A percentile compares a stretch with the other conserved stretches of the same genome.
phyloP scores from a whole-genome alignment of 2,797 vertebrate genomes.

The Carduelis carduelis region DNA sequence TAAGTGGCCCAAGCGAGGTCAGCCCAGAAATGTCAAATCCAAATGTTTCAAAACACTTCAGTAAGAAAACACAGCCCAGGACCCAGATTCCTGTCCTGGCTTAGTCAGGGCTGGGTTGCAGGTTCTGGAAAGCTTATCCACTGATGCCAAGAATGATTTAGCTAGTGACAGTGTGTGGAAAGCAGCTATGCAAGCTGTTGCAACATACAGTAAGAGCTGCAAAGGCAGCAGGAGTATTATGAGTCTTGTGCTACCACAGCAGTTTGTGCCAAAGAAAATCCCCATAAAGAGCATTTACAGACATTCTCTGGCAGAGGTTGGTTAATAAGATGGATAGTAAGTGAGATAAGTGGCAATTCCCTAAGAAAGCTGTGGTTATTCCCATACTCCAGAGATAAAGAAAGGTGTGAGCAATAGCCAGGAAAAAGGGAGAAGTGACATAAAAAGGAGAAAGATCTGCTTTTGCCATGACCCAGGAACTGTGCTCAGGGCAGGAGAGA shows the following conservation, averaged over 20 bases:
- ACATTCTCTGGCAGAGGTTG: neutral
- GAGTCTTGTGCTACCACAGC: neutral
- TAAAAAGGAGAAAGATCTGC: neutral
- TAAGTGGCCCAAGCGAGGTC: neutral
- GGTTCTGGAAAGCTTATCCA: neutral
- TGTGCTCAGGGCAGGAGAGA: neutral
- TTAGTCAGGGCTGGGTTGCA: neutral
- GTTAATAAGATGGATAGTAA: neutral
- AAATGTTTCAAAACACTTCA: neutral
- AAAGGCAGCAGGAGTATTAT: neutral
- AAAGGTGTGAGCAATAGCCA: neutral
- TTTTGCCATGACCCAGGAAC: neutral
- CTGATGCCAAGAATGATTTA: conserved; percentile 25
- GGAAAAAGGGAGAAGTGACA: neutral
- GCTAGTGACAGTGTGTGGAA: neutral
- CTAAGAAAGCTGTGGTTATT: neutral
- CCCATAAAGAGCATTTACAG: neutral
- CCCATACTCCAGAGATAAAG: neutral
- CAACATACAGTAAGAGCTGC: neutral
- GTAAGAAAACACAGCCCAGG: neutral
- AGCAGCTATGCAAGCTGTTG: neutral
- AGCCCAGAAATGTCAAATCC: neutral
- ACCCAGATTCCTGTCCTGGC: neutral
- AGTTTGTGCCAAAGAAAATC: neutral
- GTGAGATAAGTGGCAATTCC: neutral